These are phyloP conservation scores for Zoanthus gigantus DNA, from an alignment of 92 coral and sea anemone species.

Conservation along the genomic window DNA sequence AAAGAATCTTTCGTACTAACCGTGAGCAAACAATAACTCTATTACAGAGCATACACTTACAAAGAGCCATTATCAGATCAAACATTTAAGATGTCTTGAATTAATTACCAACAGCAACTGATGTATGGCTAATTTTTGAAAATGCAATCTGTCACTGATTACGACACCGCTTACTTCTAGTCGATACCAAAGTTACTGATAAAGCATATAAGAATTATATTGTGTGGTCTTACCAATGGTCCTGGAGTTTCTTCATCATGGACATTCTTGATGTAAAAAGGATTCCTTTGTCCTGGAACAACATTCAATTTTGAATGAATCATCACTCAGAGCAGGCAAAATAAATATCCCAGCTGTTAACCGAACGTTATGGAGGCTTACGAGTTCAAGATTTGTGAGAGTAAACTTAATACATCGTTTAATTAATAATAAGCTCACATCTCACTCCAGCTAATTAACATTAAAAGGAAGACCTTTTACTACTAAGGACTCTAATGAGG, in stretches of 20 bases:
- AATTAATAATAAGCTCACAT: too few relatives aligned
- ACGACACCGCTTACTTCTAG: background rate
- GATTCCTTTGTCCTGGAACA: slow-evolving; percentile 56
- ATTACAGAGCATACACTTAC: too few relatives aligned
- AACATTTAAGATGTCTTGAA: too few relatives aligned
- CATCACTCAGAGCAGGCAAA: background rate
- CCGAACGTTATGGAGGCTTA: background rate
- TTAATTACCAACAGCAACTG: too few relatives aligned
- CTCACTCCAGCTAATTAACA: too few relatives aligned
- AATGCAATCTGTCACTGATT: background rate
- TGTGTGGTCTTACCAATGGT: slow-evolving; percentile 65
- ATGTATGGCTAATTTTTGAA: too few relatives aligned
- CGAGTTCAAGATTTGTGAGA: background rate
- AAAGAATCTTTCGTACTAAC: too few relatives aligned
- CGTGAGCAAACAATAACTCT: too few relatives aligned
- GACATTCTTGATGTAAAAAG: slow-evolving; percentile 67
- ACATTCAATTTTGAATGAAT: background rate
- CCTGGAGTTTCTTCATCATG: slow-evolving; percentile 71
- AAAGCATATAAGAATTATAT: background rate
- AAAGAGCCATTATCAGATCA: too few relatives aligned
- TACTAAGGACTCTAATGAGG: too few relatives aligned
- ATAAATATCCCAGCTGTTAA: background rate
- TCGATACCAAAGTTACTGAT: background rate
- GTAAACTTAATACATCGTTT: too few relatives aligned
- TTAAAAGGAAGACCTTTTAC: too few relatives aligned